Evolutionary conservation across 2,888 invertebrate genomes (phyloP).

Genomic region (Hypena proboscidalis): DNA sequence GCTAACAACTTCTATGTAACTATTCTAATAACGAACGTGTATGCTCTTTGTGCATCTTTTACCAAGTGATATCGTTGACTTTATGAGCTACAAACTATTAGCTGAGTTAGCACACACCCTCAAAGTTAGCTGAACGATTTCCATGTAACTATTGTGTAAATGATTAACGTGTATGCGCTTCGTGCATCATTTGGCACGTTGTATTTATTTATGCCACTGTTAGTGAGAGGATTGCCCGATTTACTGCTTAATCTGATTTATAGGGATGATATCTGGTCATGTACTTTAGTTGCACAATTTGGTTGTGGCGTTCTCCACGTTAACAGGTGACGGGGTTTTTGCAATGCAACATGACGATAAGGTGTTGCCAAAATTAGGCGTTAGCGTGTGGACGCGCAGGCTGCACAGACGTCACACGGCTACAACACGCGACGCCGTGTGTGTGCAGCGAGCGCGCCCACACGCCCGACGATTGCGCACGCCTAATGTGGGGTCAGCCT

Average conservation of each 20-base stretch:
- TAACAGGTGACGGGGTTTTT: slow-evolving; percentile 1
- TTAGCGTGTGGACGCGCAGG: too few relatives aligned
- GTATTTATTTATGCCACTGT: slow-evolving; percentile 73
- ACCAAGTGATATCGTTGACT: too few relatives aligned
- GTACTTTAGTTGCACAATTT: slow-evolving; percentile 34
- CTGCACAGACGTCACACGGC: too few relatives aligned
- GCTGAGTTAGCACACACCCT: not conserved
- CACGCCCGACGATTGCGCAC: too few relatives aligned
- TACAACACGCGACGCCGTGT: too few relatives aligned
- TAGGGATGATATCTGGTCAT: slow-evolving; percentile 39
- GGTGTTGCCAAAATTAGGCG: too few relatives aligned
- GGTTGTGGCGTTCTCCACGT: slow-evolving; percentile 4
- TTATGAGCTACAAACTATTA: not conserved
- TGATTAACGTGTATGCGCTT: slow-evolving; percentile 59
- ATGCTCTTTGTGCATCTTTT: too few relatives aligned
- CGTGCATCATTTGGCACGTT: slow-evolving; percentile 76
- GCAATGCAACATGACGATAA: not conserved
- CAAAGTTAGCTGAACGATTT: slow-evolving; percentile 12
- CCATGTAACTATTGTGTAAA: slow-evolving; percentile 58
- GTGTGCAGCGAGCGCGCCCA: too few relatives aligned
- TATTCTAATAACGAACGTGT: too few relatives aligned
- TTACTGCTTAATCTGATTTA: slow-evolving; percentile 74
- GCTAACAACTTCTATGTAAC: too few relatives aligned
- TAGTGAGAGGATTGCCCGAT: slow-evolving; percentile 68
- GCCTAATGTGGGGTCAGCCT: too few relatives aligned